These are phyloP conservation scores for Ophiothrix spiculata DNA, from an alignment of 35 echinoderm and acorn worm genomes.

Conservation along the genomic window DNA sequence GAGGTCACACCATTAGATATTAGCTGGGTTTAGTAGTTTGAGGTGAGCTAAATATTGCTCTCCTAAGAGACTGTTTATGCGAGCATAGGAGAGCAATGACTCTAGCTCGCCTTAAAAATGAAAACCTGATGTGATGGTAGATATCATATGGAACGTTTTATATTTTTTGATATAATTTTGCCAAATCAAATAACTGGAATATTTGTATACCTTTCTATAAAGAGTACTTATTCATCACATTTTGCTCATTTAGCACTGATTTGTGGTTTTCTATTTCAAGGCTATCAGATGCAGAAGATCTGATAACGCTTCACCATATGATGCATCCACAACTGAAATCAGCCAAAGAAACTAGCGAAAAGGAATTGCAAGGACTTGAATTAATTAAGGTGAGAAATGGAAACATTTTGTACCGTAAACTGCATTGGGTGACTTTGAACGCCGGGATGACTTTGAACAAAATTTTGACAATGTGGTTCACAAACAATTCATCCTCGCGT, in stretches of 20 bases:
- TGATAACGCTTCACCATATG: conserved; percentile 56
- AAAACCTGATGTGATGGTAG: neutral
- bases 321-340: conserved; percentile 60
- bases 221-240: neutral
- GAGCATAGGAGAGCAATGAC: too few species aligned
- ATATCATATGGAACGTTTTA: neutral
- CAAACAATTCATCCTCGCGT: too few species aligned
- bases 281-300: conserved; percentile 67
- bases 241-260: neutral
- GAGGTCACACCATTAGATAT: too few species aligned
- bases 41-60: too few species aligned
- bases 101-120: too few species aligned
- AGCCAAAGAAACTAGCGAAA: conserved; percentile 35
- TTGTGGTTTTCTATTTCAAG: conserved; percentile 21
- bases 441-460: too few species aligned
- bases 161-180: neutral
- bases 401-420: too few species aligned
- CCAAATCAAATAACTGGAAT: neutral
- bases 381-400: conserved; percentile 74
- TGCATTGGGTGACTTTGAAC: too few species aligned
- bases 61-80: too few species aligned
- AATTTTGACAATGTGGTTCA: too few species aligned
- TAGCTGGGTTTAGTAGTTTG: too few species aligned
- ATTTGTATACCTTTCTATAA: neutral
- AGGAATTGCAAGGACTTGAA: conserved; percentile 41